Evolutionary conservation across 2,797 vertebrate genomes (phyloP).

Genomic region (Spea hammondii): DNA sequence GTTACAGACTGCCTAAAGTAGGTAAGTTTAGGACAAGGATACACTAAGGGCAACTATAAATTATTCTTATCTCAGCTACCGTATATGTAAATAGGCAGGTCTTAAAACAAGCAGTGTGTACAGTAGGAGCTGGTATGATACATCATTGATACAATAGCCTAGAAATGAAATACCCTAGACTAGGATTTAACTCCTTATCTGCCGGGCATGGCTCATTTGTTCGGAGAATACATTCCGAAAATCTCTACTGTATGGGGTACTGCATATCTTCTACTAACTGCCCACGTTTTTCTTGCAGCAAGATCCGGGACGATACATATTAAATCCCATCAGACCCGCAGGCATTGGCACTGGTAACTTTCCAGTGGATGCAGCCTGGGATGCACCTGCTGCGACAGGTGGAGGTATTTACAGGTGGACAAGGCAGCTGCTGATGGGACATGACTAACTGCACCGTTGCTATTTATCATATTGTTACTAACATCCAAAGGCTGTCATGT

Average conservation of each 20-base stretch:
- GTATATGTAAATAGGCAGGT: neutral
- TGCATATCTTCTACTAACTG: no score
- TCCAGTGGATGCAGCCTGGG: neutral
- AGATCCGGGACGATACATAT: no score
- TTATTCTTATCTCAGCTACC: constrained; percentile 3
- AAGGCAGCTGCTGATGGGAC: constrained; percentile 15
- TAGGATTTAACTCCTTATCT: no score
- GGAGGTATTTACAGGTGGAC: constrained; percentile 17
- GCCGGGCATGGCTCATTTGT: no score
- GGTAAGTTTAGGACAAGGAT: constrained; percentile 38
- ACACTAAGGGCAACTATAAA: neutral
- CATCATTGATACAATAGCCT: no score
- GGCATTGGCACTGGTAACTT: no score
- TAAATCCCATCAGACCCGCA: no score
- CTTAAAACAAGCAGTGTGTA: neutral
- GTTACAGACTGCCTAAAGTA: neutral
- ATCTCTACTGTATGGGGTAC: no score
- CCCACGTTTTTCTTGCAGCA: no score
- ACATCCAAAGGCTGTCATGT: neutral
- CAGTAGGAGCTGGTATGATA: no score
- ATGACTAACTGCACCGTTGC: constrained; percentile 10
- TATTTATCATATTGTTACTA: constrained; percentile 17
- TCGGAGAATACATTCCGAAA: no score
- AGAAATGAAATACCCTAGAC: no score
- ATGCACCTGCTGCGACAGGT: constrained; percentile 26